phyloP scores from a whole-genome alignment of 2,888 invertebrate genomes.

The Hemaris fuciformis region DNA sequence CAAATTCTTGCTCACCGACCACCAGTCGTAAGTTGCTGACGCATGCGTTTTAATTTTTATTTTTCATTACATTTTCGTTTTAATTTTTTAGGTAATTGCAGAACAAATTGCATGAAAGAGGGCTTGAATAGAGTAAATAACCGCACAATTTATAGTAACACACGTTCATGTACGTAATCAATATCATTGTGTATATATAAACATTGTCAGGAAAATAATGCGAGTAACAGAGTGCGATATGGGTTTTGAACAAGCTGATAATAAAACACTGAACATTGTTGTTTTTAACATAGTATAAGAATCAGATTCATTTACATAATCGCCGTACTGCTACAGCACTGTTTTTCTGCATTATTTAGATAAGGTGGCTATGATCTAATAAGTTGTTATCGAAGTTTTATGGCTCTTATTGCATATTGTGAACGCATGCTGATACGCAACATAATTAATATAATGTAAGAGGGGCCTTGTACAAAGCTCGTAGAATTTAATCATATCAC shows the following conservation, averaged over 20 bases:
- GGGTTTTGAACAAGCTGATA: neutral
- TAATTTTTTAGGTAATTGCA: constrained; percentile 69
- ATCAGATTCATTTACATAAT: constrained; percentile 40
- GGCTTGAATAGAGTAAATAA: constrained; percentile 69
- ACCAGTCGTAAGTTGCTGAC: constrained; percentile 28
- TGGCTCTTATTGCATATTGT: constrained; percentile 11
- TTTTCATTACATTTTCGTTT: constrained; percentile 46
- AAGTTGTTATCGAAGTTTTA: constrained; percentile 23
- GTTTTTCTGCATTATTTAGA: constrained; percentile 55
- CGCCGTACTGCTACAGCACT: constrained; percentile 52
- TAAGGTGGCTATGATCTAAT: constrained; percentile 39
- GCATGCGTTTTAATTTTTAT: constrained; percentile 48
- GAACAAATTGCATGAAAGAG: constrained; percentile 69
- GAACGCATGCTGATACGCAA: neutral
- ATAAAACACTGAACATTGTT: neutral
- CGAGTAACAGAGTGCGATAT: constrained; percentile 6
- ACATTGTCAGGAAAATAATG: constrained; percentile 21
- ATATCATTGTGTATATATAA: constrained; percentile 18
- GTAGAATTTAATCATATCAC: neutral
- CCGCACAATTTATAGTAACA: constrained; percentile 57
- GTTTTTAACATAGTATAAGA: constrained; percentile 24
- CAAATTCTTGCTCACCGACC: constrained; percentile 16
- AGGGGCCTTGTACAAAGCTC: neutral
- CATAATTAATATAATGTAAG: neutral
- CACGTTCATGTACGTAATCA: constrained; percentile 73